Evolutionary conservation across 2,888 invertebrate species (phyloP), one percentile per base, ranked within the genome.

Genomic region (Caenorhabditis imperialis): DNA sequence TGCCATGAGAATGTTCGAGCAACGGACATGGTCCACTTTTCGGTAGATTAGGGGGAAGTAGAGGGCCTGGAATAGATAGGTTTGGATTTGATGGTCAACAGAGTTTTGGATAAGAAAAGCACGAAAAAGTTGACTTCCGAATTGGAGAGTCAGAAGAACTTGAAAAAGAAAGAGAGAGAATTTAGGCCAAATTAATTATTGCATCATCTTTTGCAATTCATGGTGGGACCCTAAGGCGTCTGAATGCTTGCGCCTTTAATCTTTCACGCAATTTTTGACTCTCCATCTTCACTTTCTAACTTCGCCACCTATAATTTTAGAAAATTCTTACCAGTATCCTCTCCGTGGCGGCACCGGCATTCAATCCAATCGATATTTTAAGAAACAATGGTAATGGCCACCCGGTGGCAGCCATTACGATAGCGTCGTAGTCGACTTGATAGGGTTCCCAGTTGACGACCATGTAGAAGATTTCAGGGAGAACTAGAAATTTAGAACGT

Each of bases 31-130:
- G 27, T 65, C 65, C 5, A 65, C 12, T 44, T 65, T 65, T 1
- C 65, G 65, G 50, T 65, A 65, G 18, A 37, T 30, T 2, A 65
- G 22, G 1, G 65, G 65, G 40, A 55, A 65, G 27, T 65, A 65
- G 10, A 65, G 57, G 3, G 65, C 65, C 63, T 63, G 48, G 40
- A 54, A 53, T n/a, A n/a, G n/a, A n/a, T n/a, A n/a, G n/a, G n/a
- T n/a, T n/a, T n/a, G n/a, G n/a, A n/a, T n/a, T n/a, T n/a, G n/a
- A n/a, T n/a, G n/a, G n/a, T n/a, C n/a, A n/a, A n/a, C n/a, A n/a
- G n/a, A n/a, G n/a, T n/a, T n/a, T n/a, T n/a, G n/a, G n/a, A n/a
- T n/a, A n/a, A n/a, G n/a, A n/a, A n/a, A n/a, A n/a, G n/a, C n/a
- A n/a, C n/a, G n/a, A n/a, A n/a, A n/a, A n/a, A n/a, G n/a, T n/a